A percentile compares a stretch with the other conserved stretches of the same genome.
These are phyloP conservation scores for Hepsetus odoe DNA, from an alignment of 2,113 vertebrate species.

Conservation along the genomic window DNA sequence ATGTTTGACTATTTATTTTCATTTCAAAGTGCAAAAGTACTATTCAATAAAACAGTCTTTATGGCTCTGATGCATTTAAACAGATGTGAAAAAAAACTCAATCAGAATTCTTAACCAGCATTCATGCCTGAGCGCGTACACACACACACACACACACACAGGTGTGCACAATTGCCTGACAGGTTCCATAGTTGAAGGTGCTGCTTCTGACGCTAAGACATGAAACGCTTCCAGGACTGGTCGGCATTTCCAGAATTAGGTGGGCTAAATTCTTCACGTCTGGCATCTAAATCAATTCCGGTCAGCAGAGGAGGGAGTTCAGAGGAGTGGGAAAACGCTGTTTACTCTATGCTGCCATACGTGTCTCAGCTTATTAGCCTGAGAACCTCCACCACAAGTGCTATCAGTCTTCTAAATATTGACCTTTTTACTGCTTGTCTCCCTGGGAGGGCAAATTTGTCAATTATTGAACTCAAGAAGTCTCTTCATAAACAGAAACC, in stretches of 20 bases:
- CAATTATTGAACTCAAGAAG: conserved; percentile 20
- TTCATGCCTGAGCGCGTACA: neutral
- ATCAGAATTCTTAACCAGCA: neutral
- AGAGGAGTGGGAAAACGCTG: conserved; percentile 10
- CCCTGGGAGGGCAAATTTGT: conserved; percentile 26
- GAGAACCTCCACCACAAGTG: conserved; percentile 11
- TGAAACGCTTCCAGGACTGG: conserved; percentile 19
- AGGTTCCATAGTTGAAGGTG: neutral
- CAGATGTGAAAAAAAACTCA: conserved; percentile 61
- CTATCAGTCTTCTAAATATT: conserved; percentile 13
- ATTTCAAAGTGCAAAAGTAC: conserved; percentile 65
- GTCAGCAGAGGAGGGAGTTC: conserved; percentile 36
- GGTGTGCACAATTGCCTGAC: neutral
- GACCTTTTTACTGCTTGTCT: conserved; percentile 22
- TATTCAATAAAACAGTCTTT: conserved; percentile 64
- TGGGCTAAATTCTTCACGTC: conserved; percentile 33
- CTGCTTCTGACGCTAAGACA: neutral
- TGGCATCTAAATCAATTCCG: conserved; percentile 38
- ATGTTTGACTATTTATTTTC: conserved; percentile 69
- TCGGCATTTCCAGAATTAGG: neutral
- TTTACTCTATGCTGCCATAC: conserved; percentile 45
- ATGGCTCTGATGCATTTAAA: conserved; percentile 63
- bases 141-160: conserved; percentile 20
- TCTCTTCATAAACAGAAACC: conserved; percentile 18
- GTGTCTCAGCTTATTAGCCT: conserved; percentile 33